Evolutionary conservation across 2,113 vertebrate species (phyloP).

Genomic region (Emydura subglobosa): DNA sequence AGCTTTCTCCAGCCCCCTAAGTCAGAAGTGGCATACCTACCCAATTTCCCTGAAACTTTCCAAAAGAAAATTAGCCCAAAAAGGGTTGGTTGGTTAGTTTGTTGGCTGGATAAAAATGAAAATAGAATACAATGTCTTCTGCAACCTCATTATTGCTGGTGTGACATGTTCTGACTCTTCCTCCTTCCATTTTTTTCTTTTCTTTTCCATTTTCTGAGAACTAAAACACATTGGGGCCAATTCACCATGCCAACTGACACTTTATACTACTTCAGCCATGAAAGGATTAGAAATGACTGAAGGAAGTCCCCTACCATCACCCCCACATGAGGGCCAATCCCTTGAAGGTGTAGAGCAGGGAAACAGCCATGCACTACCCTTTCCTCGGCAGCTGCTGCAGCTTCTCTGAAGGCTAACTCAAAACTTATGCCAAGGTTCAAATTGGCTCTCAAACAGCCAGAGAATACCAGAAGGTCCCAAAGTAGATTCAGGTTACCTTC

Average conservation of each 20-base stretch:
- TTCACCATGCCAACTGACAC: not conserved
- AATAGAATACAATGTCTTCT: not conserved
- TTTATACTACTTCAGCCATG: not conserved
- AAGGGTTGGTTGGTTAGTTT: not conserved
- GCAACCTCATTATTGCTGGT: not conserved
- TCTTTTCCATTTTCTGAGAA: constrained; percentile 16
- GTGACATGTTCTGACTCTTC: not conserved
- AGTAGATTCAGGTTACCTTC: constrained; percentile 22
- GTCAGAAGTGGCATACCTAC: not conserved
- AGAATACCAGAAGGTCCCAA: constrained; percentile 59
- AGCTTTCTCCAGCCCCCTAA: not conserved
- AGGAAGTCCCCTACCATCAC: not conserved
- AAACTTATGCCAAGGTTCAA: constrained; percentile 57
- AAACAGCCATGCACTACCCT: constrained; percentile 35
- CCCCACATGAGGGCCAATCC: not conserved
- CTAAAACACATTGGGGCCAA: rapidly evolving
- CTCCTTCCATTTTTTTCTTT: not conserved
- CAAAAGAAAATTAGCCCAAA: not conserved
- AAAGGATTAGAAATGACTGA: not conserved
- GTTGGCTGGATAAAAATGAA: not conserved
- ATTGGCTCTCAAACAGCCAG: constrained; percentile 41
- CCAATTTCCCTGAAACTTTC: constrained; percentile 2
- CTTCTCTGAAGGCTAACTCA: constrained; percentile 44
- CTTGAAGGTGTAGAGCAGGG: constrained; percentile 39
- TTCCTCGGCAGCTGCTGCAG: constrained; percentile 31